A percentile compares a stretch with the other conserved stretches of the same genome.
phyloP scores from a whole-genome alignment of 2,113 vertebrate genomes.

The Stigmatopora argus region DNA sequence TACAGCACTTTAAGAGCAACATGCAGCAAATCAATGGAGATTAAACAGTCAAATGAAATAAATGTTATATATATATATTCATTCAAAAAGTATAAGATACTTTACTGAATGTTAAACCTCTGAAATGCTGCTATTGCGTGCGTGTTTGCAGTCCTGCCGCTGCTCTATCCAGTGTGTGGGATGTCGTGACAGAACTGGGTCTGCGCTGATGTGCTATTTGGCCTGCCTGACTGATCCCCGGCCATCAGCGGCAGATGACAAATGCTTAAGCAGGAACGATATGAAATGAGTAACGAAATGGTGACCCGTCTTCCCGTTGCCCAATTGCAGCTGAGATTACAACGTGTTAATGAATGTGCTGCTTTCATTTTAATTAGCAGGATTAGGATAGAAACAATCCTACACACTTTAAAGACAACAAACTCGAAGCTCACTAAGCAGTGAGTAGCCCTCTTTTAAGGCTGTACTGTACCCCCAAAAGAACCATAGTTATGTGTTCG shows the following conservation, averaged over 20 bases:
- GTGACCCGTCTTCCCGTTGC: constrained; percentile 5
- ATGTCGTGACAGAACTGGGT: constrained; percentile 58
- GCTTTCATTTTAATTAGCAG: neutral
- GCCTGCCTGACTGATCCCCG: constrained; percentile 31
- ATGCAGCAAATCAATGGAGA: too few species aligned
- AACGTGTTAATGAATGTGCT: neutral
- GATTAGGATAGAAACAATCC: neutral
- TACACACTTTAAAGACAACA: neutral
- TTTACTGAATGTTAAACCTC: constrained; percentile 15
- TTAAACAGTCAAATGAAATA: too few species aligned
- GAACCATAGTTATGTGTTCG: neutral
- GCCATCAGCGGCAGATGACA: constrained; percentile 32
- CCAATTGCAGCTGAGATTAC: neutral
- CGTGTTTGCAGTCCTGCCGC: constrained; percentile 29
- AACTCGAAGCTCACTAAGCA: neutral
- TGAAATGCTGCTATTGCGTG: constrained; percentile 15
- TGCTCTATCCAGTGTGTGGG: constrained; percentile 29
- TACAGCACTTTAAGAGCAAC: too few species aligned
- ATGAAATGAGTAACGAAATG: constrained; percentile 21
- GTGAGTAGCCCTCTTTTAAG: neutral
- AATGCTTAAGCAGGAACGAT: constrained; percentile 21
- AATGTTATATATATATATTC: too few species aligned
- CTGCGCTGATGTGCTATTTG: constrained; percentile 43
- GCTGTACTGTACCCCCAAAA: neutral
- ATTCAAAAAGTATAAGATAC: neutral